Percentiles rank a stretch among this genome's conserved stretches.
Conservation (phyloP, 2,113 vertebrate genomes). For the Prinia subflava region DNA sequence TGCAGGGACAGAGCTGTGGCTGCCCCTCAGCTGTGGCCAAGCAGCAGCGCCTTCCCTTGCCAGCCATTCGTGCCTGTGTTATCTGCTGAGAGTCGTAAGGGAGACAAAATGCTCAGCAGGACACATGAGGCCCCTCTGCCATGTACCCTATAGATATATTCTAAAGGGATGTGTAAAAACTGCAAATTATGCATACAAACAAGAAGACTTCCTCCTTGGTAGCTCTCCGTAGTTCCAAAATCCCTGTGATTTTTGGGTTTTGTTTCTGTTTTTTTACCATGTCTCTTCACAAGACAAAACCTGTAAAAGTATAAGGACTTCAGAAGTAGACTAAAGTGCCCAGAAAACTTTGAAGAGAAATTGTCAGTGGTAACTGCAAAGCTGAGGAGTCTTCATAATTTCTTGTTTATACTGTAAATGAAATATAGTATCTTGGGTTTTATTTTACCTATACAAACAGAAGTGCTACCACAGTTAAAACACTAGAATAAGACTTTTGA, state of each 20-base stretch:
- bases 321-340: not conserved
- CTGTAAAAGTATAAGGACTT: not conserved
- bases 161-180: not conserved
- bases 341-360: not conserved
- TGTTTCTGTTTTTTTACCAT: not conserved
- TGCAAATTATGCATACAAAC: not conserved
- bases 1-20: not conserved
- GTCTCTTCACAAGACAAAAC: not conserved
- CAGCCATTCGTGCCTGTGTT: rapidly evolving
- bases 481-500: not conserved
- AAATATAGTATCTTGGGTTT: not conserved
- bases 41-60: not conserved
- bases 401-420: not conserved
- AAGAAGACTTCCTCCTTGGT: not conserved
- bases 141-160: not conserved
- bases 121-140: not conserved
- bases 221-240: not conserved
- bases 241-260: not conserved
- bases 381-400: not conserved
- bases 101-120: not conserved
- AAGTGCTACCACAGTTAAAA: not conserved
- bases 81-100: not conserved
- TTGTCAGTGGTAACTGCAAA: not conserved
- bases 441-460: not conserved
- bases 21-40: not conserved